Evolutionary conservation across 2,888 invertebrate genomes (phyloP).

Genomic region (Scaeva pyrastri): DNA sequence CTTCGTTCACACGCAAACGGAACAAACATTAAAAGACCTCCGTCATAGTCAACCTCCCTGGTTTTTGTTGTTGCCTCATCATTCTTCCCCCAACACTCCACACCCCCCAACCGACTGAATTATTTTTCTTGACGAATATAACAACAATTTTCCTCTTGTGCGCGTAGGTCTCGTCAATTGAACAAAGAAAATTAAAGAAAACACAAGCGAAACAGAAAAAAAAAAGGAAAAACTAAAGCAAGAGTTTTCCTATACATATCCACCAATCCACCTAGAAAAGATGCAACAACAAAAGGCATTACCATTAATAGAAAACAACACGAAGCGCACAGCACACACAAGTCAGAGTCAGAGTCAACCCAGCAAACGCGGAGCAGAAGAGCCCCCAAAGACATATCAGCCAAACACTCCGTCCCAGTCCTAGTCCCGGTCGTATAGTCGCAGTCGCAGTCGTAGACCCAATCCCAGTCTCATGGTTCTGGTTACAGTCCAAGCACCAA

Average conservation of each 20-base stretch:
- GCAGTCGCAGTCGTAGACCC: neutral
- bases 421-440: slow-evolving; percentile 3
- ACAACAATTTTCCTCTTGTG: slow-evolving; percentile 44
- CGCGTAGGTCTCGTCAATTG: slow-evolving; percentile 44
- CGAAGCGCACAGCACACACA: slow-evolving; percentile 65
- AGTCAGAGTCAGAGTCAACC: slow-evolving; percentile 49
- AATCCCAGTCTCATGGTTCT: neutral
- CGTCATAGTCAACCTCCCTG: neutral
- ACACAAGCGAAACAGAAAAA: slow-evolving; percentile 10
- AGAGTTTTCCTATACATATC: slow-evolving; percentile 14
- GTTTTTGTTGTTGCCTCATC: neutral
- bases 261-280: neutral
- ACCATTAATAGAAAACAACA: slow-evolving; percentile 68
- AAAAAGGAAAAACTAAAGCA: slow-evolving; percentile 22
- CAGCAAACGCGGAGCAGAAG: slow-evolving; percentile 35
- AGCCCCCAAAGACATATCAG: slow-evolving; percentile 15
- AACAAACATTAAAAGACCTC: slow-evolving; percentile 50
- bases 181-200: slow-evolving; percentile 39
- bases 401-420: neutral
- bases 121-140: neutral
- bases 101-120: too few relatives aligned
- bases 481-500: slow-evolving; percentile 23
- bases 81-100: neutral
- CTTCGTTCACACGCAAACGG: slow-evolving; percentile 65
- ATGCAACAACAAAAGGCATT: slow-evolving; percentile 53